Base-by-base conservation (phyloP, 2,797 vertebrate species). In the Sylvilagus floridanus region DNA sequence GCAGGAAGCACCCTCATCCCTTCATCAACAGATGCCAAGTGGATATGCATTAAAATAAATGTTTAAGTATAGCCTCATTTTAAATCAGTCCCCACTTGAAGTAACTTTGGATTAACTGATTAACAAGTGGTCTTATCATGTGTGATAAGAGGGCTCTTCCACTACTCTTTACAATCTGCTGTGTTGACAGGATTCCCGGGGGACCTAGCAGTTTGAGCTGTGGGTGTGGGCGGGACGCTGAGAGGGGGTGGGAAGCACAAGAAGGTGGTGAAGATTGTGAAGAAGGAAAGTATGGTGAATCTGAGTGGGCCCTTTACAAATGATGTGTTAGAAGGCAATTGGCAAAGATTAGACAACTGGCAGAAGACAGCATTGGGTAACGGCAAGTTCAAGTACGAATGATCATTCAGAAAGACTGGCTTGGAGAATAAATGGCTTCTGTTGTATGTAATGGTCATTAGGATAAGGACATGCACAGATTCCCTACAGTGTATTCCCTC, bases 11-110 rank as follows among this genome's bases (percentile, higher is more conserved):
- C 1, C 71, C 66, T 72, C 16, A 32, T 4, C 26, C 75, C 5
- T 16, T 30, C 19, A 35, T 32, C 82, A 30, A 75, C 42, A 73
- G 22, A 47, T 35, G 14, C 7, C 13, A 72, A 89, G n/a, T 50
- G 19, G 52, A 63, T 68, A 21, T 85, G 7, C 42, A 28, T 30
- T 71, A 26, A 37, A 68, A 63, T 52, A 71, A 84, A 92, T 57
- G 65, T 84, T 91, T 66, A 84, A 66, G 75, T 50, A 35, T 14
- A 81, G 7, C 14, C 57, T 77, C 19, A 13, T 66, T 82, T 89
- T 35, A 90, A 90, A 65, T 72, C 73, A 76, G 50, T 93, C 26
- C 50, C 54, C n/a, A 76, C 71, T 81, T 60, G 24, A 87, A 83
- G 32, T 50, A 82, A 88, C 32, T 63, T 83, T 13, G 16, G 3